A percentile compares a stretch with the other conserved stretches of the same genome.
phyloP scores from a whole-genome alignment of 2,888 invertebrate species.

The Pasiphila rectangulata region DNA sequence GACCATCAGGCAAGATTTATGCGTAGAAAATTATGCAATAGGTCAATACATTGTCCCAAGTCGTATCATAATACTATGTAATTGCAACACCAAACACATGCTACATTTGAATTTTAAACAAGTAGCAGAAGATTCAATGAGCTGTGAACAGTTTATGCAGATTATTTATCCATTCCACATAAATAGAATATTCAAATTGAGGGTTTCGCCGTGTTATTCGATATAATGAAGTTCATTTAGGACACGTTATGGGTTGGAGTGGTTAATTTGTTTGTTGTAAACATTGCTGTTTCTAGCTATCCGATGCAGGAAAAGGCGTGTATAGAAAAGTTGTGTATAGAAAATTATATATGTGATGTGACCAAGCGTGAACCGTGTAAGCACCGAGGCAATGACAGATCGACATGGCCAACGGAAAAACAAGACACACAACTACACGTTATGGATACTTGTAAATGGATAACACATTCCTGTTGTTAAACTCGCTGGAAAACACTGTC shows the following conservation, averaged over 20 bases:
- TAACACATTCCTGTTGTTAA: slow-evolving; percentile 23
- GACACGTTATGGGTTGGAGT: slow-evolving; percentile 47
- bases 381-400: slow-evolving; percentile 32
- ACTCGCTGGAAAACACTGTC: slow-evolving; percentile 18
- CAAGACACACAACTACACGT: slow-evolving; percentile 22
- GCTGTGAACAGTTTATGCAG: slow-evolving; percentile 11
- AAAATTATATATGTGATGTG: slow-evolving; percentile 17
- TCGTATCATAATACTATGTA: slow-evolving; percentile 10
- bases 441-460: slow-evolving; percentile 32
- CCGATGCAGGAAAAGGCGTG: slow-evolving; percentile 29
- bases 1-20: background rate
- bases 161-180: slow-evolving; percentile 19
- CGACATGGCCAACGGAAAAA: slow-evolving; percentile 33
- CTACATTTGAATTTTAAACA: slow-evolving; percentile 47
- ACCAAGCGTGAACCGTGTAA: slow-evolving; percentile 31
- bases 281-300: slow-evolving; percentile 40
- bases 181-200: slow-evolving; percentile 20
- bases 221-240: slow-evolving; percentile 41
- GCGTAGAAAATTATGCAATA: slow-evolving; percentile 19
- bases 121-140: slow-evolving; percentile 30
- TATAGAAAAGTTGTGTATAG: slow-evolving; percentile 16
- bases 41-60: slow-evolving; percentile 24
- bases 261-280: slow-evolving; percentile 45
- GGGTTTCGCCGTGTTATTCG: slow-evolving; percentile 36
- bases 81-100: slow-evolving; percentile 36